Percentiles rank a stretch among this genome's conserved stretches.
These are phyloP conservation scores for Marmota flaviventris DNA, from an alignment of 2,113 vertebrate species.

Conservation along the genomic window DNA sequence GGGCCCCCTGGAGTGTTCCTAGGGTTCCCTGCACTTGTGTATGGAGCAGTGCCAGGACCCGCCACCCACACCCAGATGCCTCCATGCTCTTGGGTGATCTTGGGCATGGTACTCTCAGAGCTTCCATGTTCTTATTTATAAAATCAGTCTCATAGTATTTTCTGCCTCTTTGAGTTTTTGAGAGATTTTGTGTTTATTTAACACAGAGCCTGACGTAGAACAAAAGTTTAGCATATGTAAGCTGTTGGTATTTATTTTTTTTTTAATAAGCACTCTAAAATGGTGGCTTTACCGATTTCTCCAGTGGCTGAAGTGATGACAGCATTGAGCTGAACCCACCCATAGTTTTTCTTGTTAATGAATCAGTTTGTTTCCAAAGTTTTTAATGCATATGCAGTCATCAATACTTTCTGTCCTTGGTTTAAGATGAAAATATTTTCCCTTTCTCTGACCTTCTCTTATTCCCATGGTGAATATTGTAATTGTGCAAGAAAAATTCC, in stretches of 20 bases:
- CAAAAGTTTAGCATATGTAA: background rate
- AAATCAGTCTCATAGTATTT: background rate
- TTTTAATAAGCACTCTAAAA: conserved; percentile 12
- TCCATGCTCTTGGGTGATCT: background rate
- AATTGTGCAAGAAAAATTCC: conserved; percentile 14
- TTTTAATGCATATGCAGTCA: background rate
- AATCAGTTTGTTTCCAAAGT: conserved; percentile 46
- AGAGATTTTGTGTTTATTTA: conserved; percentile 14
- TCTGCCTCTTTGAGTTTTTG: background rate
- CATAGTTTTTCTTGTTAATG: background rate
- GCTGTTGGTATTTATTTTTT: background rate
- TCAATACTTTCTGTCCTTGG: conserved; percentile 56
- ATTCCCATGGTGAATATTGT: conserved; percentile 44
- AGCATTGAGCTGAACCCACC: background rate
- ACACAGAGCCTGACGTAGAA: background rate
- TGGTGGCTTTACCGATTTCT: background rate
- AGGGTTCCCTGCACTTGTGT: too few species aligned
- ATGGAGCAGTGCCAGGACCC: background rate
- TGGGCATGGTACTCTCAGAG: background rate
- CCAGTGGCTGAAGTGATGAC: background rate
- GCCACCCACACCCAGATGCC: background rate
- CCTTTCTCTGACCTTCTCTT: conserved; percentile 22
- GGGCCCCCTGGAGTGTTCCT: fast-evolving
- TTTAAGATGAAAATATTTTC: conserved; percentile 53
- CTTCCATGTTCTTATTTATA: background rate